Evolutionary conservation across 2,888 invertebrate genomes (phyloP).

Genomic region (Chrysolina americana): DNA sequence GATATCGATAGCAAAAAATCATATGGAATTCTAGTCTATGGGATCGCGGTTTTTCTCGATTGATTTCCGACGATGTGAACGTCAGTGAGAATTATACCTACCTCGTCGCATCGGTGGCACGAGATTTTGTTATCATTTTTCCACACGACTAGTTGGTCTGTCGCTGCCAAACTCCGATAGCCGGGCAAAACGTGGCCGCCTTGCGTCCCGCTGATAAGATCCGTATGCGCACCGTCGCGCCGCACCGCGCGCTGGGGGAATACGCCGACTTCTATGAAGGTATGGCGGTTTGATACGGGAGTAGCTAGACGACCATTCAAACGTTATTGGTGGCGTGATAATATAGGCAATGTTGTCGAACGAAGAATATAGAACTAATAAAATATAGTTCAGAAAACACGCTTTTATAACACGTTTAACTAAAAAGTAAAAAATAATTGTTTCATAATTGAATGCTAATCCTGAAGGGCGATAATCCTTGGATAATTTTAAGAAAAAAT

Average conservation of each 20-base stretch:
- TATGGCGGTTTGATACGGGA: background rate
- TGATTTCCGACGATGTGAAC: conserved; percentile 31
- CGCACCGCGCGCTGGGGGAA: conserved; percentile 12
- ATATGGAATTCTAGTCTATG: background rate
- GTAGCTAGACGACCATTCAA: background rate
- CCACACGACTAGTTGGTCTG: conserved; percentile 72
- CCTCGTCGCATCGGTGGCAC: conserved; percentile 33
- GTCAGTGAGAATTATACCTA: conserved; percentile 3
- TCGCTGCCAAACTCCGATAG: conserved; percentile 68
- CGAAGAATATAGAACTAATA: no score
- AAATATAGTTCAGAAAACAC: no score
- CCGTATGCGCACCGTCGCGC: conserved; percentile 58
- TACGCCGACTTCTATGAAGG: conserved; percentile 16
- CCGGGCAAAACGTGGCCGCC: conserved; percentile 63
- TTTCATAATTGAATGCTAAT: no score
- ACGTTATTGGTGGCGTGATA: background rate
- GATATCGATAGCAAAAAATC: conserved; percentile 2
- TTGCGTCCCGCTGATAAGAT: conserved; percentile 67
- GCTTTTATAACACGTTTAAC: no score
- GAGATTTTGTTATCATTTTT: conserved; percentile 71
- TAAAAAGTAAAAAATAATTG: no score
- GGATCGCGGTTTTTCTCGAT: conserved; percentile 33
- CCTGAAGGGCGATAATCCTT: no score
- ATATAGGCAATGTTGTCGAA: no score
- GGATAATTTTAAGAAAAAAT: no score